Evolutionary conservation across 2,797 vertebrate species (phyloP).

Genomic region (Lepus townsendii): DNA sequence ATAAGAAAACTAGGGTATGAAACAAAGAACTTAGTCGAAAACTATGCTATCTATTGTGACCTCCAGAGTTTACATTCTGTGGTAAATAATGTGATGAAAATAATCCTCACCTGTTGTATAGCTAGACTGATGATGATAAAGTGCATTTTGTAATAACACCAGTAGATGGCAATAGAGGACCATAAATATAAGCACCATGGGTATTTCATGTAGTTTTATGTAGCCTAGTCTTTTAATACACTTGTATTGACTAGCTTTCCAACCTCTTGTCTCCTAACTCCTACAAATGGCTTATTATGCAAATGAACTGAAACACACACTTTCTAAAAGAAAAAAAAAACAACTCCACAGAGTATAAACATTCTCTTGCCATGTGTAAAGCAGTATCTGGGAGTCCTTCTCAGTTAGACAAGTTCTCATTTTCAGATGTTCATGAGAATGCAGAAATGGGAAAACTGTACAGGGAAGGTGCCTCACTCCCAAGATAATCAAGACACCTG

Average conservation of each 20-base stretch:
- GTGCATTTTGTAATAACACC: conserved; percentile 62
- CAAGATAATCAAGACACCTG: not conserved
- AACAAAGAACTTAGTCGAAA: conserved; percentile 8
- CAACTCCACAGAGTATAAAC: not conserved
- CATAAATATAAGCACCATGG: conserved; percentile 52
- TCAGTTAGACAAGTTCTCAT: not conserved
- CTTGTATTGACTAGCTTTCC: not conserved
- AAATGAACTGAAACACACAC: not conserved
- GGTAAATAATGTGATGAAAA: not conserved
- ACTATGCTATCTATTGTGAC: not conserved
- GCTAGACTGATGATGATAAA: conserved; percentile 41
- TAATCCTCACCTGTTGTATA: not conserved
- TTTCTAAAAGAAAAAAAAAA: not conserved
- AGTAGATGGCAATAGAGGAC: conserved; percentile 81
- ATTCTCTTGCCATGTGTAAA: not conserved
- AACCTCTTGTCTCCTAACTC: conserved; percentile 57
- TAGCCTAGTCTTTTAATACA: conserved; percentile 59
- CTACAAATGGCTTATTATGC: conserved; percentile 11
- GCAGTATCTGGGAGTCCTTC: not conserved
- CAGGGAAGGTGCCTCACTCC: not conserved
- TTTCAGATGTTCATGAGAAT: conserved; percentile 47
- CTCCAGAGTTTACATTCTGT: not conserved
- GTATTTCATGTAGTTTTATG: not conserved
- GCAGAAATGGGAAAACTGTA: not conserved
- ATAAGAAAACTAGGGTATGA: not conserved